Base-by-base conservation (phyloP, 2,113 vertebrate species). In the Daphoenositta chrysoptera region DNA sequence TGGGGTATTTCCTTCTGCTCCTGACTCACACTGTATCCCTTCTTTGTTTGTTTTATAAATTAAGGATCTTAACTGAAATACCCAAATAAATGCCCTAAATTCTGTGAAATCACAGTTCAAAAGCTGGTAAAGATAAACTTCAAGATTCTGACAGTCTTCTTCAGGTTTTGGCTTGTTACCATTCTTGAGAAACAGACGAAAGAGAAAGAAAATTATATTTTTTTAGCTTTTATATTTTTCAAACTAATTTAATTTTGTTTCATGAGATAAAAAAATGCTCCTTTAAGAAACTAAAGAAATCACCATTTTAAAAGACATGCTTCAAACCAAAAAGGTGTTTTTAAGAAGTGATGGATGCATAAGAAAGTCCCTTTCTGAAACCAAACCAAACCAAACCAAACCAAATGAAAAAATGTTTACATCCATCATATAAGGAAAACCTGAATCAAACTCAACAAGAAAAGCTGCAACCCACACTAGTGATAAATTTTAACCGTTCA, bases 351-450 rank as follows among this genome's bases (percentile, higher is more conserved):
- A 19, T 35, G 27, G 21, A 76, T 65, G 20, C 18, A 13, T 44
- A 53, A 60, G 39, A 48, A 72, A 72, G 3, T 78, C 19, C 11
- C 4, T 24, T 14, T 88, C 51, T 48, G 13, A 39, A 47, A 75
- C 8, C 14, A 71, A 54, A 66, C 14, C 13, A 26, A 44, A 65
- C 9, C 17, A 56, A 51, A 58, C 15, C 18, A 63, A 53, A 15
- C 6, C 1, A 39, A 40, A 26, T 5, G 3, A 58, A 65, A 44
- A 61, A 11, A 0, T 15, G 50, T 10, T 33, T 48, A 35, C 2
- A 11, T 58, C 21, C 4, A 16, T 83, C 6, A 6, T 56, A 21
- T 15, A 61, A 61, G 15, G 22, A 75, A 92, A 79, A 9, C 10
- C 28, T 58, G 20, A 79, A 87, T 20, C 28, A 69, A 64, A 48